Percentiles rank a stretch among this genome's conserved stretches.
These are phyloP conservation scores for Oenanthe melanoleuca DNA, from an alignment of 2,113 vertebrate genomes.

Conservation along the genomic window DNA sequence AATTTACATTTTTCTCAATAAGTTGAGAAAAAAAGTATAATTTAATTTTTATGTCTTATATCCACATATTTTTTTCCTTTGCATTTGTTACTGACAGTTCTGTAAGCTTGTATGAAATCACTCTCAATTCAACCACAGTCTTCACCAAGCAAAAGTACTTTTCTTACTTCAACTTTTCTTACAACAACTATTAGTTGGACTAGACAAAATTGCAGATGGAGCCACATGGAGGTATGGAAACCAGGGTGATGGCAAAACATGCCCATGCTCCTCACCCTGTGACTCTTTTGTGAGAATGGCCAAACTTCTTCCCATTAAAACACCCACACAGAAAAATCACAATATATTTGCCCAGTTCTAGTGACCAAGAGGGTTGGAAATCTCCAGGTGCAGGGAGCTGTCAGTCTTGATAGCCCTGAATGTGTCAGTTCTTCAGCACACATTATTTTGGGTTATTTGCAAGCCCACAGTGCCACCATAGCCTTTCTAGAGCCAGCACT, in stretches of 20 bases:
- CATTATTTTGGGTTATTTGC: neutral
- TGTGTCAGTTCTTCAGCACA: neutral
- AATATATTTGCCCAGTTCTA: neutral
- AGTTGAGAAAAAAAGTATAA: rapidly evolving
- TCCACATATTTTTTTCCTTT: neutral
- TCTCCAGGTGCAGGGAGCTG: neutral
- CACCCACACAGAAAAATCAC: neutral
- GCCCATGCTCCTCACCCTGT: neutral
- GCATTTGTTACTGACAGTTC: neutral
- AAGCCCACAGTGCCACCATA: neutral
- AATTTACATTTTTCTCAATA: neutral
- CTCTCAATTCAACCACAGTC: neutral
- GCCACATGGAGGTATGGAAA: rapidly evolving
- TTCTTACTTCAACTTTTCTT: neutral
- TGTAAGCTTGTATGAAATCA: neutral
- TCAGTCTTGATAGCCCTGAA: neutral
- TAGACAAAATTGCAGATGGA: neutral
- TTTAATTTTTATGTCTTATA: neutral
- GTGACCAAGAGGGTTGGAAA: neutral
- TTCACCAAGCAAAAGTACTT: neutral
- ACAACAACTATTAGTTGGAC: rapidly evolving
- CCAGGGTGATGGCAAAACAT: neutral
- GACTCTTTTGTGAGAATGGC: neutral
- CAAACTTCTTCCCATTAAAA: neutral
- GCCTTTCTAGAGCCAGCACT: neutral